Conservation (phyloP, 2,797 vertebrate genomes). For the Aphelocoma californica region DNA sequence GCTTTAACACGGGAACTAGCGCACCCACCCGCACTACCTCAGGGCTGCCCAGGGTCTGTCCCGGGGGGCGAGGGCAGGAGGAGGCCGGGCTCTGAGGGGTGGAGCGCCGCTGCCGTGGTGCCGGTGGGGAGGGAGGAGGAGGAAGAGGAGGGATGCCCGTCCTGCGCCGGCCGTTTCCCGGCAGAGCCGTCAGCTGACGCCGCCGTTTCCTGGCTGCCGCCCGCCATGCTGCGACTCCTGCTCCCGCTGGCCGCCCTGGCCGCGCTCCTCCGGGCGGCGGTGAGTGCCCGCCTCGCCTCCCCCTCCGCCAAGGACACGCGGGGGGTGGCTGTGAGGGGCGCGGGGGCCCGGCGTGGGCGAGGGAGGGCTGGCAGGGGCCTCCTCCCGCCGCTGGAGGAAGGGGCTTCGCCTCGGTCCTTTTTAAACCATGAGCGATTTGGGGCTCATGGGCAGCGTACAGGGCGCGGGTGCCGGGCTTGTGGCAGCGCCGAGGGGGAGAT, state of each 20-base stretch:
- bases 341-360: background rate
- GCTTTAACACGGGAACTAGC: rapidly evolving
- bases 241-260: background rate
- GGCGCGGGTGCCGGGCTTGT: background rate
- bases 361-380: background rate
- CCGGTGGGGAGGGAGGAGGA: background rate
- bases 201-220: background rate
- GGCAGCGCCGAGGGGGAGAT: background rate
- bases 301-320: background rate
- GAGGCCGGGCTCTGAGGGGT: background rate
- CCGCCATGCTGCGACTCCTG: constrained; percentile 6
- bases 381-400: background rate
- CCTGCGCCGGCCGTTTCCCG: background rate
- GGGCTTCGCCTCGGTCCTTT: background rate
- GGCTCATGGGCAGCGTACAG: background rate
- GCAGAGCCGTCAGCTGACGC: background rate
- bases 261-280: background rate
- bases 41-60: rapidly evolving
- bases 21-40: rapidly evolving
- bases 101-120: background rate
- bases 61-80: background rate
- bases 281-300: background rate
- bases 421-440: background rate
- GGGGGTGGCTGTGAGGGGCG: background rate
- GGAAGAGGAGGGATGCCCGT: background rate